A percentile compares a stretch with the other conserved stretches of the same genome.
Evolutionary conservation across 53 echinoderm and acorn worm genomes (phyloP).

Genomic region (Astropecten irregularis): DNA sequence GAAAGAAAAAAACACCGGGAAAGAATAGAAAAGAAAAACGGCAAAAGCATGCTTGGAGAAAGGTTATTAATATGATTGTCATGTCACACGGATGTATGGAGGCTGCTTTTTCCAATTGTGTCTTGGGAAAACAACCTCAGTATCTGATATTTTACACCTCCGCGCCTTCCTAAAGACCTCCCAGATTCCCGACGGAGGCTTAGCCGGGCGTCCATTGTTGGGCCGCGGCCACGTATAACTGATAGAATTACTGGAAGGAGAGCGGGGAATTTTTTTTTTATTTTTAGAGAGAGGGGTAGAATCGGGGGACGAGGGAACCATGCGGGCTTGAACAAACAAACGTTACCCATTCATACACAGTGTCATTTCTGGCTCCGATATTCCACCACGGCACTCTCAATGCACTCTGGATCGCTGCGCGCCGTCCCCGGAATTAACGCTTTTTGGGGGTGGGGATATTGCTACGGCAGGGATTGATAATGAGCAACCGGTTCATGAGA

Average conservation of each 20-base stretch:
- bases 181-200: not conserved
- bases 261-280: not conserved
- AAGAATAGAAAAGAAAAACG: too few relatives aligned
- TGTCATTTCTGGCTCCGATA: too few relatives aligned
- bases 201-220: not conserved
- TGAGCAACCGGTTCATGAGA: too few relatives aligned
- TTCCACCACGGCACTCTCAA: too few relatives aligned
- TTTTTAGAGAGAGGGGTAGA: too few relatives aligned
- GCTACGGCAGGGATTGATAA: too few relatives aligned
- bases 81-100: not conserved
- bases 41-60: too few relatives aligned
- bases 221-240: constrained; percentile 10
- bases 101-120: not conserved
- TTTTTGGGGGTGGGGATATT: too few relatives aligned
- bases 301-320: constrained; percentile 10
- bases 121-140: constrained; percentile 9
- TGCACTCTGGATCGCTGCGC: too few relatives aligned
- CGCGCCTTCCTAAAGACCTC: not conserved
- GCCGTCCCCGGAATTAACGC: too few relatives aligned
- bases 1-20: too few relatives aligned
- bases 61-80: constrained; percentile 8
- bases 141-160: constrained; percentile 31
- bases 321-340: constrained; percentile 9
- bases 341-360: not conserved
- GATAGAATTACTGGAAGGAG: constrained; percentile 9